Base-by-base conservation (phyloP, 1,140 invertebrate species). In the Chlorops oryzae region DNA sequence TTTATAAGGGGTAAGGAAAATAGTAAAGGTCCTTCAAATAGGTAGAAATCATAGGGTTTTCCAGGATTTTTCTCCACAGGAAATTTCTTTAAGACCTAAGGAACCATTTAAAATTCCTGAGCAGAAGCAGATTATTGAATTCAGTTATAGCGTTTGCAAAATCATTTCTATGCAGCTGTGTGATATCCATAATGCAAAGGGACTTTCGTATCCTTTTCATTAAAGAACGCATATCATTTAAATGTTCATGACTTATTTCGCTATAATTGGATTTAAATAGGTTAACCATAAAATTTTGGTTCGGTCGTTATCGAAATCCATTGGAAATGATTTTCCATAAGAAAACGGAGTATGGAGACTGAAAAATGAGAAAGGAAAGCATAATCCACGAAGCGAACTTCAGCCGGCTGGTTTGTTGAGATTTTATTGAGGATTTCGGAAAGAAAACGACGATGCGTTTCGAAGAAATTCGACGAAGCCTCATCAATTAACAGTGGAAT, bases 331-430 rank as follows among this genome's bases (percentile, higher is more conserved):
- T 38, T 28, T 10, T 9, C 7, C 1, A 52, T 46, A 3, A 70
- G 45, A 5, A 52, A 58, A 13, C 57, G 35, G n/a, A 70, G 44
- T 43, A 70, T 22, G 2, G 67, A 70, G 0, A 51, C 55, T 0
- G 61, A 52, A 41, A 57, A 64, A 45, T 70, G 67, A 2, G 56
- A 70, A 37, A 70, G 55, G 24, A 70, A 64, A 12, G 54, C 41
- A 23, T 64, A 55, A 22, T 58, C 54, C 1, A 61, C 48, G 23
- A 70, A 65, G 10, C 54, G 51, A 3, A 70, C 39, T 27, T 46
- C 48, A 15, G 15, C 46, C 3, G 47, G 56, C n/a, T 45, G 38
- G 9, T 27, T 3, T 22, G 48, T 25, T 1, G 41, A 25, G 10
- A 70, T 22, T 10, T 13, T 24, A 3, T 62, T 44, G 20, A 70